Conservation (phyloP, 2,888 invertebrate species). For the Aromia moschata region DNA sequence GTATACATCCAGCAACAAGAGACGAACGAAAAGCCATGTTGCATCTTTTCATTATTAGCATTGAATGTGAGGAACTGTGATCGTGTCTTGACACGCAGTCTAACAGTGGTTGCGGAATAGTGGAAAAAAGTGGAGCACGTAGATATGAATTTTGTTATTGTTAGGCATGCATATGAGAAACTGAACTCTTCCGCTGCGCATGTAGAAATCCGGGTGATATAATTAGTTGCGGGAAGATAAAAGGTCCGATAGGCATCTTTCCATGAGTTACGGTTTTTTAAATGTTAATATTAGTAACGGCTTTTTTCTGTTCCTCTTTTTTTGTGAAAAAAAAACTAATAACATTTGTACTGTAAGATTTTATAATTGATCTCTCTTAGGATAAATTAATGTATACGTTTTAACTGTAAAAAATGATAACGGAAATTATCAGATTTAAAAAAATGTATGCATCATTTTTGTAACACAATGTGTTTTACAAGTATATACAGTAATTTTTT, state of each 20-base stretch:
- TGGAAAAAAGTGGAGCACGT: slow-evolving; percentile 46
- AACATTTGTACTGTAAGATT: too few species aligned
- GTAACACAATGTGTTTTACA: too few species aligned
- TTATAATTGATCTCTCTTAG: too few species aligned
- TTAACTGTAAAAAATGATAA: too few species aligned
- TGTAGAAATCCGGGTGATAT: slow-evolving; percentile 42
- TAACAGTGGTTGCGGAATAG: slow-evolving; percentile 44
- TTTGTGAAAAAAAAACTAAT: too few species aligned
- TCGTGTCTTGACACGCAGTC: slow-evolving; percentile 51
- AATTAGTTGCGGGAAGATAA: slow-evolving; percentile 35
- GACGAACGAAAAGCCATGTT: slow-evolving; percentile 32
- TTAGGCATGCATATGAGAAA: slow-evolving; percentile 48
- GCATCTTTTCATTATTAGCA: slow-evolving; percentile 49
- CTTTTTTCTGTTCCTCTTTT: background rate
- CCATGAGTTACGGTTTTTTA: slow-evolving; percentile 29
- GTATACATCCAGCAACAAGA: slow-evolving; percentile 45
- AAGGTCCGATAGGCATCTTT: slow-evolving; percentile 27
- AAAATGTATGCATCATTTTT: too few species aligned
- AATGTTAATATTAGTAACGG: background rate
- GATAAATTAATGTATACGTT: too few species aligned
- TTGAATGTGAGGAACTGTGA: slow-evolving; percentile 53
- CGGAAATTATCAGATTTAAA: too few species aligned
- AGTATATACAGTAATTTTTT: too few species aligned
- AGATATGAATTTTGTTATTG: slow-evolving; percentile 40
- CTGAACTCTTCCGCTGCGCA: slow-evolving; percentile 45